Evolutionary conservation across 2,888 invertebrate genomes (phyloP), one percentile per base, ranked within the genome.

Genomic region (Xanthostigma xanthostigma): DNA sequence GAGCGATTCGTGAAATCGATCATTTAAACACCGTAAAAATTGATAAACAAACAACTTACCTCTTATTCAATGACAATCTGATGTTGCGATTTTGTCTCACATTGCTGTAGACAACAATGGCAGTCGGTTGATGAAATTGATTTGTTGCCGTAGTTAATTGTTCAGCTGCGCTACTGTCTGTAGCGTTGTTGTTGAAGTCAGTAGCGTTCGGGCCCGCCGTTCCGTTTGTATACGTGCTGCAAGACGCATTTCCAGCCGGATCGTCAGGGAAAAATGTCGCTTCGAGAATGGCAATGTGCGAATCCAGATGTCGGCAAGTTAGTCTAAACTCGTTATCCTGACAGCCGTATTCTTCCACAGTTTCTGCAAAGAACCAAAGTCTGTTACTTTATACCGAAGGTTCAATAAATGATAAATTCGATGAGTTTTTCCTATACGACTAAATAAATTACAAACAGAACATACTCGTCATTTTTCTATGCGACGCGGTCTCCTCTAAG

Each of bases 261-360:
- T 56, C 58, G 34, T 57, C 56, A 59, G 69, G 70, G 50, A 71
- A 70, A 62, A 77, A 80, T 64, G 74, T 73, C n/a, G 75, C 78
- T 57, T 78, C 77, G 55, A 79, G 63, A 36, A 81, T 69, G 38
- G 78, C 79, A 51, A 81, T 74, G 60, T 77, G 75, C 3, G 78
- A 72, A 62, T 76, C 75, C 53, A 80, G 62, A 51, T 75, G 73
- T 35, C 78, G 73, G 57, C 81, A 81, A 5, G 78, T 79, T 42
- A 81, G 65, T 17, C 76, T 70, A 58, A 80, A 72, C 58, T 72
- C 71, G 61, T 68, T 73, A 59, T 75, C 72, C 63, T 76, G 70
- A 59, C 79, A 79, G 59, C 73, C 73, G 58, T 72, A 74, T 59
- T 75, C 75, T 62, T 76, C 74, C 49, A 81, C 79, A 55, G 77